Conservation (phyloP, 2,888 invertebrate species). For the Lampropteryx suffumata region DNA sequence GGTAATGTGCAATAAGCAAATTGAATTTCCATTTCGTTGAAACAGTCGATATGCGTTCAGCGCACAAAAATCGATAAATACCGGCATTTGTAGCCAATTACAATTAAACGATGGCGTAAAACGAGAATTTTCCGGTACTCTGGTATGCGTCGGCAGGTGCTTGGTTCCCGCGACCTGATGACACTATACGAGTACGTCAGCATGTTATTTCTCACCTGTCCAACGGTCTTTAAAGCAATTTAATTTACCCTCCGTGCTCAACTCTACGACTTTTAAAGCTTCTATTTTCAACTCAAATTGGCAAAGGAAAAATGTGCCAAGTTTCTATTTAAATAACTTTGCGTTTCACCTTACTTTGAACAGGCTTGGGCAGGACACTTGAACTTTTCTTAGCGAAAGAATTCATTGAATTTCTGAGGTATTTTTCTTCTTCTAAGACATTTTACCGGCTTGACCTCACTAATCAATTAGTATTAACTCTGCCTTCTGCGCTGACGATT, state of each 20-base stretch:
- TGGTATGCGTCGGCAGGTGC: slow-evolving; percentile 63
- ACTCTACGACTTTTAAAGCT: neutral
- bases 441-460: neutral
- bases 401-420: slow-evolving; percentile 3
- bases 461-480: neutral
- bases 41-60: slow-evolving; percentile 16
- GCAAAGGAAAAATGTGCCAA: neutral
- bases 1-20: no score
- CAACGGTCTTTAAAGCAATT: slow-evolving; percentile 41
- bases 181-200: slow-evolving; percentile 50
- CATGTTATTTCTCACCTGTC: slow-evolving; percentile 66
- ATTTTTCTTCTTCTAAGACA: slow-evolving; percentile 5
- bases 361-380: no score
- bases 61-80: slow-evolving; percentile 24
- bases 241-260: slow-evolving; percentile 15
- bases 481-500: no score
- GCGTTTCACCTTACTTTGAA: slow-evolving; percentile 6
- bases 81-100: slow-evolving; percentile 24
- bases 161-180: slow-evolving; percentile 55
- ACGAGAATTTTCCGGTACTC: slow-evolving; percentile 41
- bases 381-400: slow-evolving; percentile 2
- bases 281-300: neutral
- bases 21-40: slow-evolving; percentile 6
- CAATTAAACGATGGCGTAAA: slow-evolving; percentile 38
- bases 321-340: slow-evolving; percentile 17